phyloP scores from a whole-genome alignment of 2,888 invertebrate species.

The Oxystoma pomonae region DNA sequence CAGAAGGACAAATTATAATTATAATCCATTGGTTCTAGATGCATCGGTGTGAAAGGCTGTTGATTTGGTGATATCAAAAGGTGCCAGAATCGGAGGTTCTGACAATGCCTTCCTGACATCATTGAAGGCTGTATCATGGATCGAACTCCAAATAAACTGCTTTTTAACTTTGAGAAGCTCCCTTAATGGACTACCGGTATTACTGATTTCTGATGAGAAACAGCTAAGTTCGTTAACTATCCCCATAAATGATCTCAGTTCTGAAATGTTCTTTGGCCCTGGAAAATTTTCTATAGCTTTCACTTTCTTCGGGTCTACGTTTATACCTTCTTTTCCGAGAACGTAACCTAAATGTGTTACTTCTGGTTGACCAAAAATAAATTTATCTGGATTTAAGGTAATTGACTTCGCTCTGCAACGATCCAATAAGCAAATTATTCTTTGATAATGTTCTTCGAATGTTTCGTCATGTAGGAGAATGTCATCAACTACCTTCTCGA shows the following conservation, averaged over 20 bases:
- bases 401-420: too few relatives aligned
- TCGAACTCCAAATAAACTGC: background rate
- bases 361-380: too few relatives aligned
- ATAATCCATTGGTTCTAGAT: background rate
- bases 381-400: too few relatives aligned
- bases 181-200: background rate
- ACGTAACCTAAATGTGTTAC: too few relatives aligned
- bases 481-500: too few relatives aligned
- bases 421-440: too few relatives aligned
- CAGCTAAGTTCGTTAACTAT: background rate
- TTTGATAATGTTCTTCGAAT: too few relatives aligned
- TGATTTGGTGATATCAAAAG: background rate
- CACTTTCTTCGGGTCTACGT: background rate
- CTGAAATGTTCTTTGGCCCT: background rate
- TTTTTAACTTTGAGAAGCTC: background rate
- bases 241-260: background rate
- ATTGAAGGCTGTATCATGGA: background rate
- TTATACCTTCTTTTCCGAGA: background rate
- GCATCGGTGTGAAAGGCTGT: background rate
- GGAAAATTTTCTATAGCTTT: background rate
- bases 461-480: too few relatives aligned
- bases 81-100: background rate
- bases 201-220: background rate
- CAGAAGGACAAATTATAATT: background rate
- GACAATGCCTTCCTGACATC: background rate